Percentiles rank a stretch among this genome's conserved stretches.
Conservation (phyloP, 2,888 invertebrate species). For the Eilema griseolum region DNA sequence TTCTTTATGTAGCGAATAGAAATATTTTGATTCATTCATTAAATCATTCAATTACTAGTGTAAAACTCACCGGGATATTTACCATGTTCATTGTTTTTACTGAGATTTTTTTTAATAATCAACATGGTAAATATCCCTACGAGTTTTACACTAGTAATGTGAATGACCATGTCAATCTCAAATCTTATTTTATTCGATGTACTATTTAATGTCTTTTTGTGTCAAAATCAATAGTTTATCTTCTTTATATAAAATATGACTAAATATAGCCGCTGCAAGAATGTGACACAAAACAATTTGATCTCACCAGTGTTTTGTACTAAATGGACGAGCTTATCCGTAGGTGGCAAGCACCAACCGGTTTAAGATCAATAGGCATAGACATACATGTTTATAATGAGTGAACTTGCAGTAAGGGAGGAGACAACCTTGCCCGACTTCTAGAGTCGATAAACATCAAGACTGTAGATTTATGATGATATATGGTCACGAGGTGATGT, state of each 20-base stretch:
- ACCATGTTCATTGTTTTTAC: too few relatives aligned
- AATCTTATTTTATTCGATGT: background rate
- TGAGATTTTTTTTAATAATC: too few relatives aligned
- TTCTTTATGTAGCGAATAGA: background rate
- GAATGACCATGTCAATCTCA: too few relatives aligned
- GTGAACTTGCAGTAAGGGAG: constrained; percentile 63
- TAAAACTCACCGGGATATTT: too few relatives aligned
- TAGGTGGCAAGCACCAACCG: constrained; percentile 28
- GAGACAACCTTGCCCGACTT: constrained; percentile 75
- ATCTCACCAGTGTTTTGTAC: background rate
- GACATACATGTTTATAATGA: constrained; percentile 41
- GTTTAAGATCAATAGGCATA: constrained; percentile 41
- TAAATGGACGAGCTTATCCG: constrained; percentile 27
- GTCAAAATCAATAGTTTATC: too few relatives aligned
- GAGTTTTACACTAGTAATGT: too few relatives aligned
- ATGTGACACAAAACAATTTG: constrained; percentile 3
- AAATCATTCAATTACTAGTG: too few relatives aligned
- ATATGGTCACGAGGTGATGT: constrained; percentile 52
- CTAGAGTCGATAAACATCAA: constrained; percentile 63
- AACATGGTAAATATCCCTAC: too few relatives aligned
- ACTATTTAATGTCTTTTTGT: background rate
- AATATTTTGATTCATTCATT: too few relatives aligned
- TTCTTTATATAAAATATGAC: background rate
- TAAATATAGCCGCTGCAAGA: background rate
- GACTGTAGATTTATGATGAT: constrained; percentile 66